Evolutionary conservation across 2,797 vertebrate genomes (phyloP), one percentile per base, ranked within the genome.

Genomic region (Eospalax fontanierii): DNA sequence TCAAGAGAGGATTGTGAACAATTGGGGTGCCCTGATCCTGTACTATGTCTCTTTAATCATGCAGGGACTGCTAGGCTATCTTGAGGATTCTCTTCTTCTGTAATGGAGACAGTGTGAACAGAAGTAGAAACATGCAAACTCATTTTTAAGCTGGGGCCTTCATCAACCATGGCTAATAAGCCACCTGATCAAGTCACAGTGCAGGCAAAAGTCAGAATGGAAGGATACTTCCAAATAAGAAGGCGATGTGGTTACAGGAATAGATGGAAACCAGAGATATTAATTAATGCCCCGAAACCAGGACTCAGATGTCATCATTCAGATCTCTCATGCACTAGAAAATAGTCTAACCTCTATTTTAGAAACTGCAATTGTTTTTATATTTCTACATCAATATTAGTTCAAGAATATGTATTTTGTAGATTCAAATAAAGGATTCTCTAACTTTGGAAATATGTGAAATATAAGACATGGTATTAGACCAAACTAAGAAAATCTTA

Each of bases 1-100:
- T 15, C n/a, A 22, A 71, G 70, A 4, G 22, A 59, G 22, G 0
- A 22, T 38, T 15, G 12, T 78, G 28, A 24, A n/a, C 7, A 74
- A 26, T 7, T 11, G 2, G 4, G 21, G 33, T 76, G 28, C 9
- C 21, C 14, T 46, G 7, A 19, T 2, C 4, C 4, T 76, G 4
- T 19, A 50, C 40, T 63, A 7, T 38, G 16, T 59, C 8, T 46
- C 19, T 33, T 38, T 63, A 38, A 43, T 14, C 40, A 15, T n/a
- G 18, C 46, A 50, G 6, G 10, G 61, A 43, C 2, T 61, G 11
- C 9, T 2, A 21, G 5, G 0, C 0, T 76, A 1, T 63, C 68
- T 65, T 43, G 6, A 86, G 6, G 89, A 71, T 46, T 28, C 0
- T 12, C 6, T 16, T 76, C 18, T 78, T 8, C 15, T 7, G 11